Percentiles rank a stretch among this genome's conserved stretches.
These are phyloP conservation scores for Trichonephila inaurata DNA, from an alignment of 1,140 invertebrate species.

Conservation along the genomic window DNA sequence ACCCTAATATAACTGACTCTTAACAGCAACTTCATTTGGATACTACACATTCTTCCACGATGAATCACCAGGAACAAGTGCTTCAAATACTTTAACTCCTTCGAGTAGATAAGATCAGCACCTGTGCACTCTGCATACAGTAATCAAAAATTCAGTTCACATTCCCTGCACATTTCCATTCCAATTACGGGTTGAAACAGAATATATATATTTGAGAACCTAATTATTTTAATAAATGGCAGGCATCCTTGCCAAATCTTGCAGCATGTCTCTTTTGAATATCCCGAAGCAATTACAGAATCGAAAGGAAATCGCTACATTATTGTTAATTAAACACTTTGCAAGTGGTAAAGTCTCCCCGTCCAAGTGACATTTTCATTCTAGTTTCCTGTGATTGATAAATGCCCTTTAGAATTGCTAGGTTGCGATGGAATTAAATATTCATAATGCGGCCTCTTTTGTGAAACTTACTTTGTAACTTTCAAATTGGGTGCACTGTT, in stretches of 20 bases:
- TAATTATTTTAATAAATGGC: constrained; percentile 25
- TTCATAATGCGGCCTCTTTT: constrained; percentile 14
- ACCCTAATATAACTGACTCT: no score
- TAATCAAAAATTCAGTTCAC: neutral
- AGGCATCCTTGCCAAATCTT: neutral
- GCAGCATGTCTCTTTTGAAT: neutral
- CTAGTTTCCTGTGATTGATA: constrained; percentile 25
- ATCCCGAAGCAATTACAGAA: neutral
- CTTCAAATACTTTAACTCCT: neutral
- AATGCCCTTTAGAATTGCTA: neutral
- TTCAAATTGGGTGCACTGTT: neutral
- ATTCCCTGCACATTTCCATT: neutral
- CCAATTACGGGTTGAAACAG: neutral
- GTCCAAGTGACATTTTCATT: neutral
- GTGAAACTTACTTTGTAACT: neutral
- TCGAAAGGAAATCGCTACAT: neutral
- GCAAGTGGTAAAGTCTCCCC: constrained; percentile 2
- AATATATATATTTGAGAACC: constrained; percentile 8
- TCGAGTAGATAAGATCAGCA: neutral
- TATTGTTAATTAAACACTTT: constrained; percentile 6
- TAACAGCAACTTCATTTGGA: no score
- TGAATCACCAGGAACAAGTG: neutral
- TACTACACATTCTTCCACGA: no score
- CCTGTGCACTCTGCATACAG: neutral
- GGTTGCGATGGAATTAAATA: neutral